Evolutionary conservation across 2,888 invertebrate genomes (phyloP).

Genomic region (Caradrina clavipalpis): DNA sequence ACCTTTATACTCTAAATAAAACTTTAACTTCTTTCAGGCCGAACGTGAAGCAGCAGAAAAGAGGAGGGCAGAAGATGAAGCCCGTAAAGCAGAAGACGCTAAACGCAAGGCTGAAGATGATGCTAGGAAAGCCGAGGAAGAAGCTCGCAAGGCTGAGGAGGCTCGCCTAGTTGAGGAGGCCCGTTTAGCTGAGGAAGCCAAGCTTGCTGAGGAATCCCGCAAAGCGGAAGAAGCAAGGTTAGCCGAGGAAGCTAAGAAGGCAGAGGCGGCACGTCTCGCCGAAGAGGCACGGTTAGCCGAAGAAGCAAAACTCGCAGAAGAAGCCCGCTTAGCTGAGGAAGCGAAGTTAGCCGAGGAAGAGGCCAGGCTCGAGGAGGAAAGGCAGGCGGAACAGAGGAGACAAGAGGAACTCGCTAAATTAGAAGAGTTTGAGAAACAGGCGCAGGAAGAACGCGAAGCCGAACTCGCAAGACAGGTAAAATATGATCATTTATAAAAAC

Average conservation of each 20-base stretch:
- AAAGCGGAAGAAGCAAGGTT: conserved; percentile 84
- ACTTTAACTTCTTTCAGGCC: conserved; percentile 66
- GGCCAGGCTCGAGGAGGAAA: conserved; percentile 79
- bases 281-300: conserved; percentile 86
- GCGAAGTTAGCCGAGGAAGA: conserved; percentile 84
- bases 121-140: conserved; percentile 86
- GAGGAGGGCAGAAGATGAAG: conserved; percentile 91
- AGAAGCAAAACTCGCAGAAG: conserved; percentile 87
- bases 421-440: conserved; percentile 91
- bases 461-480: conserved; percentile 92
- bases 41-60: conserved; percentile 86
- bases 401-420: conserved; percentile 90
- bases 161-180: conserved; percentile 85
- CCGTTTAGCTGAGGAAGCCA: conserved; percentile 78
- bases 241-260: conserved; percentile 84
- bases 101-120: conserved; percentile 89
- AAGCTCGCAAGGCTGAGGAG: conserved; percentile 86
- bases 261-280: conserved; percentile 83
- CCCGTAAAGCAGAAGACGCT: conserved; percentile 87
- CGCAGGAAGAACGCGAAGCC: conserved; percentile 92
- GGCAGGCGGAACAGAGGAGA: conserved; percentile 88
- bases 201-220: conserved; percentile 81
- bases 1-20: background rate
- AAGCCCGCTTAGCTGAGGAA: conserved; percentile 86
- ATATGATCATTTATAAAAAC: background rate